Evolutionary conservation across 2,113 vertebrate species (phyloP).

Genomic region (Thamnaconus septentrionalis): DNA sequence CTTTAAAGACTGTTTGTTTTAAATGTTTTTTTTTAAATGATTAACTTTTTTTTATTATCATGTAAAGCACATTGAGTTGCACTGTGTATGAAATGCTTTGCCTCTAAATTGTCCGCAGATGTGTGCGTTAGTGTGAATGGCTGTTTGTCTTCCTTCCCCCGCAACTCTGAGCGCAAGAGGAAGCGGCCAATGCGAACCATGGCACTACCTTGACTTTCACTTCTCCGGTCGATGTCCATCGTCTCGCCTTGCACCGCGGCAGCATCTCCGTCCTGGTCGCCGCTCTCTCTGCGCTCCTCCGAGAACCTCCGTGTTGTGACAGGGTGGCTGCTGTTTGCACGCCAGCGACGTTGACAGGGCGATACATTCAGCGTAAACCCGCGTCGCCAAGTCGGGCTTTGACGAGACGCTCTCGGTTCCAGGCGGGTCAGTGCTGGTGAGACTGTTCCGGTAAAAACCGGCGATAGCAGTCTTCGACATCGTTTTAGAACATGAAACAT

Average conservation of each 20-base stretch:
- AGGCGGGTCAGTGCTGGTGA: not conserved
- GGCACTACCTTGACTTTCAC: too few species aligned
- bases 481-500: conserved; percentile 37
- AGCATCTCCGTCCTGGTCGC: not conserved
- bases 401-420: not conserved
- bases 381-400: not conserved
- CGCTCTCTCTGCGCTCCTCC: conserved; percentile 1
- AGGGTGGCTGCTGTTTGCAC: not conserved
- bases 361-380: not conserved
- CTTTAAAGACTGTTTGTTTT: too few species aligned
- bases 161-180: too few species aligned
- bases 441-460: conserved; percentile 1
- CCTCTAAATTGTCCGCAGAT: too few species aligned
- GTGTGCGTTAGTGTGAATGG: too few species aligned
- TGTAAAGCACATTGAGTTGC: too few species aligned
- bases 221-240: too few species aligned
- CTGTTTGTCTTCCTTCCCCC: too few species aligned
- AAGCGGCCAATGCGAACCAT: too few species aligned
- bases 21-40: too few species aligned
- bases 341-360: conserved; percentile 7
- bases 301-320: conserved; percentile 35
- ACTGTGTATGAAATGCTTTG: too few species aligned
- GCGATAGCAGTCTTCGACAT: conserved; percentile 10
- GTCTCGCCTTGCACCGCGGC: not conserved
- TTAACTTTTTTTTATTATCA: too few species aligned